Percentiles rank a stretch among this genome's conserved stretches.
Evolutionary conservation across 2,113 vertebrate species (phyloP).

Genomic region (Pomatorhinus ruficollis): DNA sequence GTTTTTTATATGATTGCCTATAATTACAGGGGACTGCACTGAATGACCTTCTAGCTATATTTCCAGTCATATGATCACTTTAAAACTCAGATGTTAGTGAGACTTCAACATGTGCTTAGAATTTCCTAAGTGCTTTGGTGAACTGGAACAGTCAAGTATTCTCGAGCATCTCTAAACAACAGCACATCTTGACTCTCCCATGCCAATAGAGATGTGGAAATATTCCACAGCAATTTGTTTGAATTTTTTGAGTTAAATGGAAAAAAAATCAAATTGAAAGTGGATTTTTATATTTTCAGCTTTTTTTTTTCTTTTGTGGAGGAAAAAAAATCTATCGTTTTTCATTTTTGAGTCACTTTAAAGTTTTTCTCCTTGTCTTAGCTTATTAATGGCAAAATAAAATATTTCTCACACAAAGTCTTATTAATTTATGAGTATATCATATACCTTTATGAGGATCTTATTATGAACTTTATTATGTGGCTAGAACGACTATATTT

Average conservation of each 20-base stretch:
- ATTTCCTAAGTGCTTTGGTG: constrained; percentile 50
- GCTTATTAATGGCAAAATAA: neutral
- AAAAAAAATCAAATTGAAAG: neutral
- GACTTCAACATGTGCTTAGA: constrained; percentile 49
- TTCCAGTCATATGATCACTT: constrained; percentile 63
- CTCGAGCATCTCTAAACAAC: constrained; percentile 7
- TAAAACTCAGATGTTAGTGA: constrained; percentile 54
- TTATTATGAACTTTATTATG: neutral
- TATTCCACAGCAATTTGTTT: neutral
- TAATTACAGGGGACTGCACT: constrained; percentile 50
- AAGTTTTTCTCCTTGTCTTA: neutral
- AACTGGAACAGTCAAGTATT: constrained; percentile 47
- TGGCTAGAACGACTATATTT: neutral
- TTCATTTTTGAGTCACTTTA: neutral
- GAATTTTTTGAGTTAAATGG: neutral
- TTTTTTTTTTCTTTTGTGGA: neutral
- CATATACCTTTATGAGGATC: neutral
- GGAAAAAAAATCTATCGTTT: neutral
- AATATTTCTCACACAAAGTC: neutral
- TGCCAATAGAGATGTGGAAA: neutral
- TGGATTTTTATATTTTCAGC: neutral
- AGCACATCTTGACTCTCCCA: neutral
- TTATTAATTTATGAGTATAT: neutral
- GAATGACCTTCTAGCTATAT: constrained; percentile 61
- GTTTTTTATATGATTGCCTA: constrained; percentile 65